Base-by-base conservation (phyloP, 2,113 vertebrate species). In the Chinchilla lanigera region DNA sequence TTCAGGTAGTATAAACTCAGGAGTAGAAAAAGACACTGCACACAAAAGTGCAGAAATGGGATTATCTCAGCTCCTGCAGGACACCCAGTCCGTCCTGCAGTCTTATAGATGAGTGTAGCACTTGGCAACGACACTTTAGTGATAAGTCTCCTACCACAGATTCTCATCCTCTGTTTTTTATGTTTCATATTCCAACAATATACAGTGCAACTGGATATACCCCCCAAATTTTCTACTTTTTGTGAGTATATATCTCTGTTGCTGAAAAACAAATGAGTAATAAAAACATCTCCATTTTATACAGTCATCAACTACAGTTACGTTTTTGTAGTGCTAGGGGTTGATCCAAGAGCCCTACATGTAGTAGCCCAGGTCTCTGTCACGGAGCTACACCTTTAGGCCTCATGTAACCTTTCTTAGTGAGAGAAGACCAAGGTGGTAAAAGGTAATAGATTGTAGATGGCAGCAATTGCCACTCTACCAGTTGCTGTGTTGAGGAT, bases 401-500 rank as follows among this genome's bases (percentile, higher is more conserved):
- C 30, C 19, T 69, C 13, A 54, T 24, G 35, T 63, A 58, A 65
- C 14, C 44, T 38, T 52, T 38, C 60, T 38, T 5, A 63, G 30
- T 86, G 65, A 91, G 73, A 83, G 54, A 90, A 86, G 17, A 60
- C 13, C 22, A 33, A 80, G 13, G 7, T 65, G 16, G 56, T 17
- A 33, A 65, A 56, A 88, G n/a, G 54, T 41, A 16, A 52, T 52
- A 22, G n/a, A 24, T 50, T 3, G 63, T 7, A 56, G 87, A 14
- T 84, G 19, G 60, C 58, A n/a, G 26, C 20, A 5, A 7, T 75
- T 26, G 1, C 75, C 3, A 30, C 4, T 8, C 5, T 93, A 4
- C 1, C 1, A 16, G 10, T 33, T 63, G 86, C 11, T 26, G n/a
- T 28, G 7, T 0, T 41, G 67, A 38, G 0, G 26, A 5, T 54